Evolutionary conservation across 2,797 vertebrate genomes (phyloP), one percentile per base, ranked within the genome.

Genomic region (Sebastes reedi): DNA sequence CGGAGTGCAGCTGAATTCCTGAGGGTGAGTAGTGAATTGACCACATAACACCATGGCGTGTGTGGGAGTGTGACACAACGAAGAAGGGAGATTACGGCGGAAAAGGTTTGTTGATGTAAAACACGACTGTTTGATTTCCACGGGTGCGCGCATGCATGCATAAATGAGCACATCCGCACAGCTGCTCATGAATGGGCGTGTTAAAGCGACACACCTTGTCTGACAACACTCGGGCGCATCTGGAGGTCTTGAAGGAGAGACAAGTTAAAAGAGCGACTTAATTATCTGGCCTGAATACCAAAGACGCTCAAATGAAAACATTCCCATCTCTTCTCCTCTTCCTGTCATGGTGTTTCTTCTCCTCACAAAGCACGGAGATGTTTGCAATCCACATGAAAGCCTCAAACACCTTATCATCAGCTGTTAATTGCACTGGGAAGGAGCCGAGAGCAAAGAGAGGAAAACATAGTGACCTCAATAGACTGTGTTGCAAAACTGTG

Each of bases 171-270:
- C 85, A 89, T 90, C 85, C 13, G 69, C 84, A 95, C 95, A 97
- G 96, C 95, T 96, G 95, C 96, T 94, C 91, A 90, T 67, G 91
- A 93, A 94, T 90, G 94, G 96, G 95, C 96, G 95, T 96, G 96
- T 97, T 94, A 89, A 93, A 93, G 95, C 95, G 92, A 94, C 96
- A 95, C 96, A 96, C 96, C 96, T 96, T 95, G 94, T 96, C 93
- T 82, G 95, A 95, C 94, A 95, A 96, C 96, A 97, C 97, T 95
- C 91, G 89, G 92, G 92, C 92, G 89, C 96, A 97, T 97, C 95
- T 97, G 96, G 95, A 96, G 95, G 94, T 95, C 93, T 97, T 92
- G 94, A 95, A 94, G 90, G 94, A 92, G 69, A 95, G 89, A 92
- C 83, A 91, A 91, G 92, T 96, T 89, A 87, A 91, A 95, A 95